phyloP scores from a whole-genome alignment of 2,888 invertebrate genomes.

The Mesodorylaimus sp. region DNA sequence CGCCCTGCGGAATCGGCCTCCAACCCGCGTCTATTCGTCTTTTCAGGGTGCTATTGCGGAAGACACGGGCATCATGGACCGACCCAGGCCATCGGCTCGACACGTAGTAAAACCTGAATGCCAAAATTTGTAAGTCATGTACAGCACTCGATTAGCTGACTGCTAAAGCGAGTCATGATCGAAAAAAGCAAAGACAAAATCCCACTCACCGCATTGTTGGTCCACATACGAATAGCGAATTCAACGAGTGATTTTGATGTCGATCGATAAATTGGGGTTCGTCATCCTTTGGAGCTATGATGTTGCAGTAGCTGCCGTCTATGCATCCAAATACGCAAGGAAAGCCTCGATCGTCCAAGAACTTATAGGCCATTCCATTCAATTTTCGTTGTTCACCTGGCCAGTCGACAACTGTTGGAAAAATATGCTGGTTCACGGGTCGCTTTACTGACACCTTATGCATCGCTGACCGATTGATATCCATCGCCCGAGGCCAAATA shows the following conservation, averaged over 20 bases:
- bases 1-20: too few species aligned
- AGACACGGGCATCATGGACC: constrained; percentile 4
- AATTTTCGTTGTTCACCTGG: constrained; percentile 1
- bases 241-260: constrained; percentile 3
- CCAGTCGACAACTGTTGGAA: constrained; percentile 3
- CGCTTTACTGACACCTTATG: too few species aligned
- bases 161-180: too few species aligned
- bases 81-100: constrained; percentile 1
- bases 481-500: constrained; percentile 2
- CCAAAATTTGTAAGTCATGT: too few species aligned
- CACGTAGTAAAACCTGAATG: constrained; percentile 4
- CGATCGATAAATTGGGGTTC: constrained; percentile 2
- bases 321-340: constrained; percentile 6
- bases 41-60: neutral
- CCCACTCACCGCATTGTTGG: too few species aligned
- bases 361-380: neutral
- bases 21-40: neutral
- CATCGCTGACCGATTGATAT: neutral
- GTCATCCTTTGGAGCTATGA: neutral
- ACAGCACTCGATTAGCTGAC: too few species aligned
- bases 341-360: neutral
- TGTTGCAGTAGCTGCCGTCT: constrained; percentile 3
- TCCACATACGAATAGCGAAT: constrained; percentile 4
- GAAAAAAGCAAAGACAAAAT: too few species aligned
- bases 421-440: neutral